Conservation (phyloP, 2,888 invertebrate species). For the Hololepta plana region DNA sequence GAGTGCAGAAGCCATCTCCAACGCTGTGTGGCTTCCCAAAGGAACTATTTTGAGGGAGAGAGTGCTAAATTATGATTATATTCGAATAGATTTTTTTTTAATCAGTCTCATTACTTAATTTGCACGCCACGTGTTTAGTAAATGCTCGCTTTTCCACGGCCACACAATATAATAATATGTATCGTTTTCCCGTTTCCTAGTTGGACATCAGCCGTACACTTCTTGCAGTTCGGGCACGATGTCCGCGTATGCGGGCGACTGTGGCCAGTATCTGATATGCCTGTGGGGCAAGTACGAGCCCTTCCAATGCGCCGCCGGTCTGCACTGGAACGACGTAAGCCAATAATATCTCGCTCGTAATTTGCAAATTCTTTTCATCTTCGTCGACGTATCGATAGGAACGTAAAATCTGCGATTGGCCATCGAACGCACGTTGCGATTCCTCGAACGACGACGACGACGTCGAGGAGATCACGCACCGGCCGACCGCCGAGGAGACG, state of each 20-base stretch:
- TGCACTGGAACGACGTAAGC: conserved; percentile 54
- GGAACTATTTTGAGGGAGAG: too few species aligned
- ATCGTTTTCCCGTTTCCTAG: too few species aligned
- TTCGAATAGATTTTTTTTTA: too few species aligned
- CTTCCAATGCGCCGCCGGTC: conserved; percentile 49
- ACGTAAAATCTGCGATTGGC: conserved; percentile 55
- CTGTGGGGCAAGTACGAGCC: conserved; percentile 60
- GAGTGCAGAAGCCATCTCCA: too few species aligned
- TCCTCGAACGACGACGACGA: conserved; percentile 7
- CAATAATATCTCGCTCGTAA: background rate
- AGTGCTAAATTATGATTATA: too few species aligned
- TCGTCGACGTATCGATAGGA: conserved; percentile 22
- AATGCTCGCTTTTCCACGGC: too few species aligned
- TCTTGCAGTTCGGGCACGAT: conserved; percentile 45
- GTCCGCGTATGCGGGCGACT: conserved; percentile 46
- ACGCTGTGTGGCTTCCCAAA: too few species aligned
- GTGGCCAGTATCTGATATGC: conserved; percentile 57
- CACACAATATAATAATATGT: too few species aligned
- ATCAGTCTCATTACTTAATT: too few species aligned
- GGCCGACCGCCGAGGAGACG: conserved; percentile 5
- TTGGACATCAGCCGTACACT: too few species aligned
- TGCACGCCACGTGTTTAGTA: too few species aligned
- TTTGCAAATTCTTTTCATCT: background rate
- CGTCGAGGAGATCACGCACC: conserved; percentile 5
- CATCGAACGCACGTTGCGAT: conserved; percentile 40